Conservation (phyloP, 2,113 vertebrate genomes). For the Petaurus breviceps region DNA sequence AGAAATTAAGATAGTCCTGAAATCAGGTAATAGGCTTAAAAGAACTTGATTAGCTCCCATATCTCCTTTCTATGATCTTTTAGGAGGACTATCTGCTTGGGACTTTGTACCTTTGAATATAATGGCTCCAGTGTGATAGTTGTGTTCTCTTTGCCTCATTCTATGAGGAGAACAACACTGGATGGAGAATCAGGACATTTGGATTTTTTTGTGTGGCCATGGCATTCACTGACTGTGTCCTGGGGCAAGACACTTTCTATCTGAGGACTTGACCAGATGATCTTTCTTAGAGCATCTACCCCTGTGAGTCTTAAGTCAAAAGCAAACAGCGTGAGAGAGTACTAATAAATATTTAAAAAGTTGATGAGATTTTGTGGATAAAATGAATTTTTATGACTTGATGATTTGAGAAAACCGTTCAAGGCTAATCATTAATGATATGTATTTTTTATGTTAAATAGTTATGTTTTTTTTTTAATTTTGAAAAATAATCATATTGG, state of each 20-base stretch:
- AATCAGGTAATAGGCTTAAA: slow-evolving; percentile 9
- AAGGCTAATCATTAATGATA: not conserved
- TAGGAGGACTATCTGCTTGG: not conserved
- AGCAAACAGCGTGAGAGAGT: not conserved
- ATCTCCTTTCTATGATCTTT: slow-evolving; percentile 21
- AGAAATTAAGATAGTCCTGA: not conserved
- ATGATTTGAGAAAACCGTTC: not conserved
- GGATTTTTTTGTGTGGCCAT: not conserved
- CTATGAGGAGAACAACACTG: not conserved
- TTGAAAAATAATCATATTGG: not conserved
- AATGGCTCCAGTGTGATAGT: not conserved
- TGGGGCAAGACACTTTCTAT: not conserved
- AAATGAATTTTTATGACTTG: not conserved
- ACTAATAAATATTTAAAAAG: not conserved
- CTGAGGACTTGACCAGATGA: not conserved
- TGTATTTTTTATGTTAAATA: not conserved
- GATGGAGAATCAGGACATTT: not conserved
- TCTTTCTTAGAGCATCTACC: not conserved
- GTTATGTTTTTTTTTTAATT: not conserved
- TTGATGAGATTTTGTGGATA: not conserved
- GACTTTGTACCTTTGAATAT: not conserved
- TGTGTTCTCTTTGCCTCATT: not conserved
- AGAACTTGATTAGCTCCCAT: not conserved
- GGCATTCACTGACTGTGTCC: not conserved
- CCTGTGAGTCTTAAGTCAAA: not conserved